Percentiles rank a stretch among this genome's conserved stretches.
Evolutionary conservation across 1,140 invertebrate species (phyloP).

Genomic region (Euwallacea fornicatus): DNA sequence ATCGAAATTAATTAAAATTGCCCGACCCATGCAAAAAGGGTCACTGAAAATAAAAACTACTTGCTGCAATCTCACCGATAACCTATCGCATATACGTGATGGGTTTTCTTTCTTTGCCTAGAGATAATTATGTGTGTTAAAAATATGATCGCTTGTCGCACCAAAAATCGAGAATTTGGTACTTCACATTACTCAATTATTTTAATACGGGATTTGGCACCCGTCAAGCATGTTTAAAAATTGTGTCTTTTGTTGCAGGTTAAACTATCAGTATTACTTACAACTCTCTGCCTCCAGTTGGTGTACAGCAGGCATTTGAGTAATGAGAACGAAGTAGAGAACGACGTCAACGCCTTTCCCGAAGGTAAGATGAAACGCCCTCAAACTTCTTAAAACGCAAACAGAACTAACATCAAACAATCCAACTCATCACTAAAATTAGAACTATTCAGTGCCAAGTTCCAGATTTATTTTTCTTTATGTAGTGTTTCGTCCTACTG

Average conservation of each 20-base stretch:
- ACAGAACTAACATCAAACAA: too few species aligned
- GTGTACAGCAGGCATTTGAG: constrained; percentile 37
- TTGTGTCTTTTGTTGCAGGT: constrained; percentile 40
- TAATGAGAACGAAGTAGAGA: constrained; percentile 41
- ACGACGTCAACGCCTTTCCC: constrained; percentile 37
- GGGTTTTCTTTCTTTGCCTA: not conserved
- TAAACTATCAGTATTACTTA: constrained; percentile 45
- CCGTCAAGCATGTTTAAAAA: not conserved
- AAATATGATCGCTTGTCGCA: too few species aligned
- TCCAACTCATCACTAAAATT: too few species aligned
- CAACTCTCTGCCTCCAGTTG: constrained; percentile 36
- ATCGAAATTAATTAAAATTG: constrained; percentile 6
- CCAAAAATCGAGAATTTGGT: too few species aligned
- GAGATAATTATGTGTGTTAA: not conserved
- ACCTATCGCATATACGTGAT: not conserved
- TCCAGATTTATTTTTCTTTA: too few species aligned
- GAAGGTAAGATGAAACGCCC: constrained; percentile 11
- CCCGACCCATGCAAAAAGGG: constrained; percentile 1
- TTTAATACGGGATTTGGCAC: too few species aligned
- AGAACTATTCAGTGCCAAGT: too few species aligned
- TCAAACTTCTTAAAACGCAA: too few species aligned
- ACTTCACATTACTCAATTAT: too few species aligned
- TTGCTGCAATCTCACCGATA: not conserved
- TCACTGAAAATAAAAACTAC: constrained; percentile 1
- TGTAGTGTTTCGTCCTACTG: too few species aligned